A percentile compares a stretch with the other conserved stretches of the same genome.
phyloP scores from a whole-genome alignment of 2,113 vertebrate species.

The Ia io region DNA sequence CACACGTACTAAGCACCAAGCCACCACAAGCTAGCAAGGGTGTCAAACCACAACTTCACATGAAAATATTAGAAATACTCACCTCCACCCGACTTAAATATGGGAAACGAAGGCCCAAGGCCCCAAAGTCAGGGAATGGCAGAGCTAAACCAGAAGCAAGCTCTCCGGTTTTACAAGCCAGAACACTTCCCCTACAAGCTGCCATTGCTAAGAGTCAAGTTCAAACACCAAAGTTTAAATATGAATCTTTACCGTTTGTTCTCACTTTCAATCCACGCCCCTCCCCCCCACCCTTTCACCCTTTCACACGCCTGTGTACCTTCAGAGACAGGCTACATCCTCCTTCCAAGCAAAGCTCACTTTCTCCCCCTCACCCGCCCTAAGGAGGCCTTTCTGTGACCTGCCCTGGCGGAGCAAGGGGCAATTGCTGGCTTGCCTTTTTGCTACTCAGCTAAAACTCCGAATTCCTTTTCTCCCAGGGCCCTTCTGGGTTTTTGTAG shows the following conservation, averaged over 20 bases:
- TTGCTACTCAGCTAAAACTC: conserved; percentile 28
- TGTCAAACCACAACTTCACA: background rate
- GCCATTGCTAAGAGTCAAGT: background rate
- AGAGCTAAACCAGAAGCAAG: background rate
- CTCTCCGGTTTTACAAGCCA: background rate
- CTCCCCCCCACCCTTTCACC: background rate
- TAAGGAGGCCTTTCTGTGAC: conserved; percentile 35
- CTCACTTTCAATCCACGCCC: background rate
- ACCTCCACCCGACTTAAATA: background rate
- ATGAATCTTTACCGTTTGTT: background rate
- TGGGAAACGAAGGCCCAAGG: background rate
- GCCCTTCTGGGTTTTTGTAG: background rate
- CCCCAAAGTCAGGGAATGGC: background rate
- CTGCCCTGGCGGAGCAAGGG: background rate
- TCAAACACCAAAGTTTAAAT: background rate
- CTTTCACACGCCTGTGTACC: background rate
- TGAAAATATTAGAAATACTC: background rate
- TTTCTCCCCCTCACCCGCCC: background rate
- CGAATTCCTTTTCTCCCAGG: background rate
- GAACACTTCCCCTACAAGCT: background rate
- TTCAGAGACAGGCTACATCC: background rate
- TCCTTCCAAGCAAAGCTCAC: background rate
- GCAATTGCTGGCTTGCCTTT: conserved; percentile 34
- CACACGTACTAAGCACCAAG: background rate
- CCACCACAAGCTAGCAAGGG: background rate